Evolutionary conservation across 1,140 invertebrate genomes (phyloP).

Genomic region (Schlechtendalia chinensis): DNA sequence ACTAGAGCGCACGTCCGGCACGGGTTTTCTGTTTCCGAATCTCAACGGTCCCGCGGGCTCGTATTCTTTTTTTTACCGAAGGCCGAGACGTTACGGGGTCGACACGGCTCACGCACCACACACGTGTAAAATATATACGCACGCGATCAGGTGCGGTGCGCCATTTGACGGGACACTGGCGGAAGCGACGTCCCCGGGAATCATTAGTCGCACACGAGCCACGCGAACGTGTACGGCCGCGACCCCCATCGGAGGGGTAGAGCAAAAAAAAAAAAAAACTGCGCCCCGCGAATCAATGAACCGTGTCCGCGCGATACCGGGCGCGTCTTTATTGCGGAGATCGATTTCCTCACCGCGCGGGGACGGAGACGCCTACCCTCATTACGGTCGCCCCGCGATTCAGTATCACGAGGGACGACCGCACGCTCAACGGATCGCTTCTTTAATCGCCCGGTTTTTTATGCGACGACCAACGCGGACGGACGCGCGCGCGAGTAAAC

Average conservation of each 20-base stretch:
- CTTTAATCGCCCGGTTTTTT: too few species aligned
- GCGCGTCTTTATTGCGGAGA: constrained; percentile 14
- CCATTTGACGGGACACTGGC: background rate
- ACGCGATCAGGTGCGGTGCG: constrained; percentile 19
- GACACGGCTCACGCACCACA: too few species aligned
- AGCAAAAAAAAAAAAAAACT: background rate
- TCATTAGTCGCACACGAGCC: constrained; percentile 45
- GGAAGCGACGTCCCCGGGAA: background rate
- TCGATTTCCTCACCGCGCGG: background rate
- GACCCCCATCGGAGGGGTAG: background rate
- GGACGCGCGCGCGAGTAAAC: too few species aligned
- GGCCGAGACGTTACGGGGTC: too few species aligned
- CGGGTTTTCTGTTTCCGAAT: too few species aligned
- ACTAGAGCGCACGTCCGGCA: too few species aligned
- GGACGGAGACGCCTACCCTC: too few species aligned
- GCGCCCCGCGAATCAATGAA: constrained; percentile 28
- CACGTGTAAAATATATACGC: too few species aligned
- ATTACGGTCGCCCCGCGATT: background rate
- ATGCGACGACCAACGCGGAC: too few species aligned
- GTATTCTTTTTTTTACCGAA: too few species aligned
- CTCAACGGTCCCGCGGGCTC: background rate
- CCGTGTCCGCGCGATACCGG: constrained; percentile 4
- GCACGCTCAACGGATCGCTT: too few species aligned
- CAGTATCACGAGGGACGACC: constrained; percentile 14
- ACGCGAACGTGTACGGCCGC: background rate